Evolutionary conservation across 2,113 vertebrate species (phyloP).

Genomic region (Montifringilla adamsi): DNA sequence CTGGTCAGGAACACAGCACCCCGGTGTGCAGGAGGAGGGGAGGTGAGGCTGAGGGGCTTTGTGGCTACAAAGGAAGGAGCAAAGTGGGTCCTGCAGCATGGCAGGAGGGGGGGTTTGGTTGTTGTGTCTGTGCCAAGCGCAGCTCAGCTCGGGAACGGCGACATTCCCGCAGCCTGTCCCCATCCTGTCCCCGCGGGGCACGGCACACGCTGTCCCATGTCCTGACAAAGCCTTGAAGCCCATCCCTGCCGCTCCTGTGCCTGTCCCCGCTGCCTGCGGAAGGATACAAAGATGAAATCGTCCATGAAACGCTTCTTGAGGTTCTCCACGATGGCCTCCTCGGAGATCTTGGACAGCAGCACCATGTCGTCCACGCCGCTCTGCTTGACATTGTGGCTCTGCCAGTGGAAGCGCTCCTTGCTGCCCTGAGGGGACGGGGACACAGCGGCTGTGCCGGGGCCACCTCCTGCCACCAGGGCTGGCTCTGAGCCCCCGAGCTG

Average conservation of each 20-base stretch:
- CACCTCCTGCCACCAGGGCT: not conserved
- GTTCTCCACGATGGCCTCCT: conserved; percentile 94
- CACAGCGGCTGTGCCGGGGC: not conserved
- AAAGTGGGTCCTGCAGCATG: fast-evolving
- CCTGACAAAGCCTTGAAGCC: not conserved
- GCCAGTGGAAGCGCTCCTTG: conserved; percentile 94
- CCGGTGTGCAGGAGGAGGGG: not conserved
- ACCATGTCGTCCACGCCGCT: conserved; percentile 99
- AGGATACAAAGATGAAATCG: conserved; percentile 97
- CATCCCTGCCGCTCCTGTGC: not conserved
- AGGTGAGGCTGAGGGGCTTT: not conserved
- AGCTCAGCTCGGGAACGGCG: not conserved
- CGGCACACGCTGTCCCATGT: fast-evolving
- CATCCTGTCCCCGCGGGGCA: not conserved
- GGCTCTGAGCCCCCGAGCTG: not conserved
- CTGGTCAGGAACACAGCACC: not conserved
- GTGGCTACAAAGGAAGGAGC: not conserved
- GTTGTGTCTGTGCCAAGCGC: not conserved
- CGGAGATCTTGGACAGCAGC: conserved; percentile 90
- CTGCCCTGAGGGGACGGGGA: conserved; percentile 76
- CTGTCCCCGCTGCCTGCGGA: fast-evolving
- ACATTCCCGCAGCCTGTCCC: not conserved
- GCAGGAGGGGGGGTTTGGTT: not conserved
- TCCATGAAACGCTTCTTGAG: conserved; percentile 97
- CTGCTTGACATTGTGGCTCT: conserved; percentile 98